Evolutionary conservation across 2,113 vertebrate species (phyloP), one percentile per base, ranked within the genome.

Genomic region (Sturnus vulgaris): DNA sequence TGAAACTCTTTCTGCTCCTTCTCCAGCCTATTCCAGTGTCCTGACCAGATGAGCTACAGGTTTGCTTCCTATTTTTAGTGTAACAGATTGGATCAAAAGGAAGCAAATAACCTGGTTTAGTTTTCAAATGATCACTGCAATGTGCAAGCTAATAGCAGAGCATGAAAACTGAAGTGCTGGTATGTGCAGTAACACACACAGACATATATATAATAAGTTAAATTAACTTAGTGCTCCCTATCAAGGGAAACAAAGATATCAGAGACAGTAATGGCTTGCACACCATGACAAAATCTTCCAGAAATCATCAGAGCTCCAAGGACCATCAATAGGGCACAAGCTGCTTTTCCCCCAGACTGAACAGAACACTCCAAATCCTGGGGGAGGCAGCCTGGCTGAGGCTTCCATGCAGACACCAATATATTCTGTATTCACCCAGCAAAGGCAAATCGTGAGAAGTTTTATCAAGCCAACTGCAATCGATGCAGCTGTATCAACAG

Each of bases 281-380:
- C 12, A 78, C 47, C 39, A 75, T 2, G 15, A 22, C 6, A 49
- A 42, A 75, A 33, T 57, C 44, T 68, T 68, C 44, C 59, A 84
- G 37, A 76, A 87, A 49, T 3, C 25, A 1, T 35, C 66, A 88
- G 44, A 88, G 17, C 35, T 66, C 50, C 55, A 22, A 1, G 6
- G 23, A 64, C 15, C 21, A 66, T 9, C 66, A 77, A 6, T 0
- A 63, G 18, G 35, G 64, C 28, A 64, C 0, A 0, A 81, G 50
- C 39, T 89, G 63, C 37, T 84, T 71, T 60, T 66, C 10, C 33
- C 40, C 15, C 57, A 70, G 24, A 61, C 18, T 79, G 9, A 76
- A 57, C 12, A 71, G 28, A 46, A 86, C 1, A 15, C 53, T 70
- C 25, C 33, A 68, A 63, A 55, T 33, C 15, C 30, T 28, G 37